Evolutionary conservation across 2,888 invertebrate genomes (phyloP).

Genomic region (Lithophane ornitopus): DNA sequence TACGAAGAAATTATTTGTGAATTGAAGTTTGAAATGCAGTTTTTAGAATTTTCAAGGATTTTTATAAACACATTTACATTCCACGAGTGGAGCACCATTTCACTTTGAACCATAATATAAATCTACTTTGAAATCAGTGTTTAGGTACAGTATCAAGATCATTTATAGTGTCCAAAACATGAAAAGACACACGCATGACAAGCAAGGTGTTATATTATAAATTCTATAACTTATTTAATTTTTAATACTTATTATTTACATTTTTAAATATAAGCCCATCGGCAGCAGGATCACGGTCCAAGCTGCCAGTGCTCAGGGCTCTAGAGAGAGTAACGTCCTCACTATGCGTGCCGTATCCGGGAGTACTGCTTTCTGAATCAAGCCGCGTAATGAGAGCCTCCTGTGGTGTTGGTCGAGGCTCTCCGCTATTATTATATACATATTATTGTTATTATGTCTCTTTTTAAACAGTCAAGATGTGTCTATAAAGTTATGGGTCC

Average conservation of each 20-base stretch:
- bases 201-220: no score
- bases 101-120: not conserved
- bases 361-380: no score
- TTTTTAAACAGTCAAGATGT: not conserved
- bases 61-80: not conserved
- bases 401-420: no score
- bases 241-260: no score
- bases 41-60: not conserved
- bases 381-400: no score
- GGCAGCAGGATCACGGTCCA: no score
- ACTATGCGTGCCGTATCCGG: no score
- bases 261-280: no score
- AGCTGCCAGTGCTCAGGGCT: no score
- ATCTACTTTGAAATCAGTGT: not conserved
- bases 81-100: not conserved
- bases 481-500: not conserved
- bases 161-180: not conserved
- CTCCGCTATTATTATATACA: no score
- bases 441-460: not conserved
- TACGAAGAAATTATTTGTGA: constrained; percentile 41
- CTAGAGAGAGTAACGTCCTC: no score
- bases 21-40: constrained; percentile 16
- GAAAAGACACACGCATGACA: not conserved
- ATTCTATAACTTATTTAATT: no score
- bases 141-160: not conserved